Percentiles rank a stretch among this genome's conserved stretches.
Evolutionary conservation across 2,888 invertebrate species (phyloP).

Genomic region (Panopea generosa): DNA sequence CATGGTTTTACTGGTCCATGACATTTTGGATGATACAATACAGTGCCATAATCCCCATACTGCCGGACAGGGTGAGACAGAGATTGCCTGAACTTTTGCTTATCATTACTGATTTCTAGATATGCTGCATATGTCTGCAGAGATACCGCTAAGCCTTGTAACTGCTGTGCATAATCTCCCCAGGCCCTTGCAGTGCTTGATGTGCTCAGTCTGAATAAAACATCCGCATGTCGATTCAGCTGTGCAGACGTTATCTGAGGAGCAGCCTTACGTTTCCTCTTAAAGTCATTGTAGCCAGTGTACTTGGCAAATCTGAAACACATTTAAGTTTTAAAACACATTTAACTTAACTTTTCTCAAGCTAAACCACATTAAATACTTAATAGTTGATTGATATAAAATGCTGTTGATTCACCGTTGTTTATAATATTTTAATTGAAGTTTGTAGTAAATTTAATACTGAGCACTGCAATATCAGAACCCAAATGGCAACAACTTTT

Average conservation of each 20-base stretch:
- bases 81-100: constrained; percentile 29
- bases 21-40: neutral
- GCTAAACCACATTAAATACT: constrained; percentile 1
- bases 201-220: constrained; percentile 4
- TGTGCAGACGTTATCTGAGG: constrained; percentile 12
- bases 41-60: constrained; percentile 6
- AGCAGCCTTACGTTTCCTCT: constrained; percentile 19
- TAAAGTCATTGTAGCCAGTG: constrained; percentile 13
- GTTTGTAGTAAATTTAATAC: constrained; percentile 4
- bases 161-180: constrained; percentile 1
- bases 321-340: constrained; percentile 11
- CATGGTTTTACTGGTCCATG: constrained; percentile 19
- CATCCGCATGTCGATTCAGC: constrained; percentile 11
- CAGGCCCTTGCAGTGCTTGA: constrained; percentile 1
- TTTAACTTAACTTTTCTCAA: constrained; percentile 7
- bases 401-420: constrained; percentile 2
- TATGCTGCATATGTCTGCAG: constrained; percentile 31
- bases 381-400: constrained; percentile 1
- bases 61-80: constrained; percentile 19
- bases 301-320: constrained; percentile 21
- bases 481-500: neutral
- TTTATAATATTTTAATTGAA: constrained; percentile 9
- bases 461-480: constrained; percentile 6
- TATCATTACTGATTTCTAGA: constrained; percentile 23
- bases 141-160: constrained; percentile 14